phyloP scores from a whole-genome alignment of 1,140 invertebrate genomes.

The Tetramorium alpestre region DNA sequence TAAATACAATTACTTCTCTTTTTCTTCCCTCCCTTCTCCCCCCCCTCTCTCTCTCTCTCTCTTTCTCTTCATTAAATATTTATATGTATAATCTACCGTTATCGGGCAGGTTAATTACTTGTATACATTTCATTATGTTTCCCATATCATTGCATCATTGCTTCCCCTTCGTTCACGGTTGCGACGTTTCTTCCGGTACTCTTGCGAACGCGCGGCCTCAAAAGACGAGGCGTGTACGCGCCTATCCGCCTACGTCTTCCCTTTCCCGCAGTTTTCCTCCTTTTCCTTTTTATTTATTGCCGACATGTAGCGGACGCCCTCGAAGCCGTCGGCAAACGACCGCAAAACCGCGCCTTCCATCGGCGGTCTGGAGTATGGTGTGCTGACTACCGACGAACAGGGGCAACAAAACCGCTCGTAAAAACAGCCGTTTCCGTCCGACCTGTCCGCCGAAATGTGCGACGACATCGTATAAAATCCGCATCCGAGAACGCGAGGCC shows the following conservation, averaged over 20 bases:
- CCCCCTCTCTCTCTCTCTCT: not conserved
- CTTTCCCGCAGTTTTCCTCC: constrained; percentile 10
- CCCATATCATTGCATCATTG: constrained; percentile 5
- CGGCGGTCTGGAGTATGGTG: not conserved
- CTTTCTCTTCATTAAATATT: constrained; percentile 9
- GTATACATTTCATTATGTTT: not conserved
- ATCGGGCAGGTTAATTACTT: not conserved
- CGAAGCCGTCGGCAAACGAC: constrained; percentile 30
- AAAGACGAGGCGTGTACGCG: constrained; percentile 10
- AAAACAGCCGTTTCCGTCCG: not conserved
- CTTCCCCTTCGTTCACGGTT: not conserved
- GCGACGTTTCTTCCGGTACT: constrained; percentile 22
- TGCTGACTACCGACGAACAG: constrained; percentile 14
- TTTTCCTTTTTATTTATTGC: constrained; percentile 47
- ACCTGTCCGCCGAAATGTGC: not conserved
- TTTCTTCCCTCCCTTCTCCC: not conserved
- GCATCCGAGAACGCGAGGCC: not conserved
- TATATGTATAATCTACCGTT: constrained; percentile 32
- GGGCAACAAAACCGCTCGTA: not conserved
- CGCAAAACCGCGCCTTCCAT: constrained; percentile 35
- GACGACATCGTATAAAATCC: constrained; percentile 15
- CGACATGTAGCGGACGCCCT: constrained; percentile 10
- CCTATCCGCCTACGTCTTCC: constrained; percentile 36
- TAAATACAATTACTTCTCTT: not conserved
- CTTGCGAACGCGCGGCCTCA: not conserved